A percentile compares a stretch with the other conserved stretches of the same genome.
phyloP scores from a whole-genome alignment of 1,140 invertebrate species.

The Leptopilina boulardi region DNA sequence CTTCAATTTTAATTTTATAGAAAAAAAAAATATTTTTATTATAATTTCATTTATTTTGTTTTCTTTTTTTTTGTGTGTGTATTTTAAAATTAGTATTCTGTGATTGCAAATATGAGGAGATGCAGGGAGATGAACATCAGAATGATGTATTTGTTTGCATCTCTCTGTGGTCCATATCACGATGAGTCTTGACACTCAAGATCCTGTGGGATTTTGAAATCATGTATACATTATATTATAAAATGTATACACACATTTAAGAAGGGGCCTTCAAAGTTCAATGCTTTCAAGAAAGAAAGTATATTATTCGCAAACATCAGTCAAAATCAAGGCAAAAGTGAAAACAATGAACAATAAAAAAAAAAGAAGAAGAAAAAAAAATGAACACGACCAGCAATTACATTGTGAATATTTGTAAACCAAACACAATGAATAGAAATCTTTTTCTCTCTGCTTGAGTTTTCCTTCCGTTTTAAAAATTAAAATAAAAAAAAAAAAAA shows the following conservation, averaged over 20 bases:
- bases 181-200: background rate
- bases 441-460: too few relatives aligned
- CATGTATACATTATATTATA: too few relatives aligned
- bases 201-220: background rate
- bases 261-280: background rate
- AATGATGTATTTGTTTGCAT: background rate
- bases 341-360: too few relatives aligned
- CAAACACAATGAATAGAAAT: too few relatives aligned
- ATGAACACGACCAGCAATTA: too few relatives aligned
- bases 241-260: too few relatives aligned
- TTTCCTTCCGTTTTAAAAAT: too few relatives aligned
- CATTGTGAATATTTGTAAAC: too few relatives aligned
- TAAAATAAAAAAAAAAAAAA: too few relatives aligned
- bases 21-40: background rate
- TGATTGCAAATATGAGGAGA: slow-evolving; percentile 11
- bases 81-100: background rate
- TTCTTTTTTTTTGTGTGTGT: background rate
- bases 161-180: background rate
- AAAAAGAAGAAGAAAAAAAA: too few relatives aligned
- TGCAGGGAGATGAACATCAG: background rate
- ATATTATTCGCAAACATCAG: background rate
- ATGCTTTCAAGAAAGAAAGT: background rate
- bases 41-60: background rate
- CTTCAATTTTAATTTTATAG: too few relatives aligned
- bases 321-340: background rate